Percentiles rank a stretch among this genome's conserved stretches.
Conservation (phyloP, 2,888 invertebrate species). For the Meteorus cinctellus region DNA sequence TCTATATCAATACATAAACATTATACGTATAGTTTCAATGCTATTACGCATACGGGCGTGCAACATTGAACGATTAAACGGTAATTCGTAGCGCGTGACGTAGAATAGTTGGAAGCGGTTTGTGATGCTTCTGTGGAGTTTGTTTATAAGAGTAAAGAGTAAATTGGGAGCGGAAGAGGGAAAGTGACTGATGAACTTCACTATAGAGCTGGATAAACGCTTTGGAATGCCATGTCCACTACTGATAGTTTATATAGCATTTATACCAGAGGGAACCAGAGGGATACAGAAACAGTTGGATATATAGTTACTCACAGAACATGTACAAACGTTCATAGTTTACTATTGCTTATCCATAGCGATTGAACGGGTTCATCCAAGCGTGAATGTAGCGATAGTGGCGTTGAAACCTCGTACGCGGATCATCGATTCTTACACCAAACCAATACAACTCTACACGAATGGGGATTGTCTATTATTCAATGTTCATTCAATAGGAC, state of each 20-base stretch:
- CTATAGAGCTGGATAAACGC: conserved; percentile 23
- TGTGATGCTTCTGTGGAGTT: conserved; percentile 29
- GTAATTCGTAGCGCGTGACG: conserved; percentile 35
- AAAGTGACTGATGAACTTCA: conserved; percentile 12
- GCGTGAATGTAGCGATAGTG: conserved; percentile 72
- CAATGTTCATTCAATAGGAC: conserved; percentile 18
- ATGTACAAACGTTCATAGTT: conserved; percentile 8
- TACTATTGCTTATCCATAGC: conserved; percentile 65
- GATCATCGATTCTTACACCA: conserved; percentile 66
- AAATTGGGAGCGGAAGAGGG: neutral
- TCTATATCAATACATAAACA: conserved; percentile 14
- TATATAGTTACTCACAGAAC: neutral
- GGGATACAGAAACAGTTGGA: neutral
- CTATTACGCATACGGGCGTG: conserved; percentile 33
- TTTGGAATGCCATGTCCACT: neutral
- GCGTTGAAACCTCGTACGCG: conserved; percentile 55
- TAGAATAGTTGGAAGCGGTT: conserved; percentile 35
- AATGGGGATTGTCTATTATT: conserved; percentile 36
- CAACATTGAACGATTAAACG: conserved; percentile 35
- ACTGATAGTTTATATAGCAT: neutral
- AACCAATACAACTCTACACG: conserved; percentile 47
- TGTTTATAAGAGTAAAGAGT: conserved; percentile 24
- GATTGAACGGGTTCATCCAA: conserved; percentile 67
- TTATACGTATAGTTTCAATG: conserved; percentile 13
- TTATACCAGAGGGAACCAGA: neutral